Conservation (phyloP, 2,888 invertebrate genomes). For the Calliopum simillimum region DNA sequence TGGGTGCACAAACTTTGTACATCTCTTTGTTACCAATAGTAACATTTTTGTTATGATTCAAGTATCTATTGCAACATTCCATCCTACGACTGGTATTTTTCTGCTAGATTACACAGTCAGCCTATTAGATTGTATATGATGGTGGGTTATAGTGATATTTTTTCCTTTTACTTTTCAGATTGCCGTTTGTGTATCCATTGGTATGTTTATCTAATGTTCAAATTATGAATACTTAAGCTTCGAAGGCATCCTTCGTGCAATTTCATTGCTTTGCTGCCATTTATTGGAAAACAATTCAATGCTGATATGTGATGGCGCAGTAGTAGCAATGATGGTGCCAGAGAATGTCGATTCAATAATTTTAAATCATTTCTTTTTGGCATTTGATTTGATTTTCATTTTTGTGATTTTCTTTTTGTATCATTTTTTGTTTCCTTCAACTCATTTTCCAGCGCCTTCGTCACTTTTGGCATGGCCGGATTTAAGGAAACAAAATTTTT, state of each 20-base stretch:
- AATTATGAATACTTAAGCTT: slow-evolving; percentile 31
- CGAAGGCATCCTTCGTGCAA: neutral
- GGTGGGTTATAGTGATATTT: neutral
- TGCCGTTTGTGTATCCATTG: neutral
- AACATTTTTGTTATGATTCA: no score
- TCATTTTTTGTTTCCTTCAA: neutral
- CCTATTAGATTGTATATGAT: neutral
- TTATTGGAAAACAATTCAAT: slow-evolving; percentile 18
- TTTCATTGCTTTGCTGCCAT: neutral
- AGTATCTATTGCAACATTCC: no score
- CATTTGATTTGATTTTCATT: slow-evolving; percentile 12
- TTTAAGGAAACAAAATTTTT: no score
- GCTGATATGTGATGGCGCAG: neutral
- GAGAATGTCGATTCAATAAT: slow-evolving; percentile 24
- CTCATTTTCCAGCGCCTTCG: no score
- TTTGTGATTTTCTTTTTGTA: neutral
- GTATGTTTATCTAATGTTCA: slow-evolving; percentile 21
- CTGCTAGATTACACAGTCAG: neutral
- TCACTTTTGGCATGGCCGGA: no score
- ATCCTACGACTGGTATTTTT: slow-evolving; percentile 2
- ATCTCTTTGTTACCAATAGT: no score
- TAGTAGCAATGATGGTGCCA: neutral
- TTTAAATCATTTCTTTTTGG: slow-evolving; percentile 29
- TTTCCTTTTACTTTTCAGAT: neutral
- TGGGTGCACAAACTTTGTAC: no score